Percentiles rank a stretch among this genome's conserved stretches.
Evolutionary conservation across 2,888 invertebrate species (phyloP).

Genomic region (Volucella bombylans): DNA sequence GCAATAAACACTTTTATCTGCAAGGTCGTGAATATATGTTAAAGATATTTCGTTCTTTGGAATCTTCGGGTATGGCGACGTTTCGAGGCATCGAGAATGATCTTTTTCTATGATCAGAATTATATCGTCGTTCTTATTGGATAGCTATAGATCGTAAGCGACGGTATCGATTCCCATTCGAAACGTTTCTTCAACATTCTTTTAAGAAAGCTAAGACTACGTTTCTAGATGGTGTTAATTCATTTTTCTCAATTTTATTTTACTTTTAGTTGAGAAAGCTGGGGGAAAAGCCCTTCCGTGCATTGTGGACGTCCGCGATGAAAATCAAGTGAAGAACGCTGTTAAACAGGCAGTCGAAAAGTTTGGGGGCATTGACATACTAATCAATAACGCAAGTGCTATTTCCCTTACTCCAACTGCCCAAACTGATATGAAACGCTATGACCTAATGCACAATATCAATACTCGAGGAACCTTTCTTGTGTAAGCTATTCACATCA

Average conservation of each 20-base stretch:
- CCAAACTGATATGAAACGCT: constrained; percentile 96
- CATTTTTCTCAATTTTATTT: background rate
- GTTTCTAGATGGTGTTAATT: background rate
- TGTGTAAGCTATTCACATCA: constrained; percentile 86
- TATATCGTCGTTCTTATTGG: too few species aligned
- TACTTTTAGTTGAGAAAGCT: constrained; percentile 87
- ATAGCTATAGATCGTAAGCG: too few species aligned
- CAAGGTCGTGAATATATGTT: too few species aligned
- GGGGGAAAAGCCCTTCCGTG: constrained; percentile 92
- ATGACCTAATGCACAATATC: constrained; percentile 97
- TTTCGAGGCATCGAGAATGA: too few species aligned
- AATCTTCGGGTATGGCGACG: too few species aligned
- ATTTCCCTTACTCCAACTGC: constrained; percentile 92
- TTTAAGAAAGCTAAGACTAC: too few species aligned
- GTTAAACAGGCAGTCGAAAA: constrained; percentile 87
- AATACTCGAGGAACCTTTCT: constrained; percentile 97
- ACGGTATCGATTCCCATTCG: too few species aligned
- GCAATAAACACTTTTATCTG: too few species aligned
- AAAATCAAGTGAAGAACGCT: constrained; percentile 87
- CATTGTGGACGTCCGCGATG: constrained; percentile 91
- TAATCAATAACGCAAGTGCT: constrained; percentile 98
- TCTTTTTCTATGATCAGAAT: too few species aligned
- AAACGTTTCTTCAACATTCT: too few species aligned
- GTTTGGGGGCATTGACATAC: constrained; percentile 97
- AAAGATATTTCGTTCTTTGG: too few species aligned